Evolutionary conservation across 2,888 invertebrate species (phyloP).

Genomic region (Strigamia crassipes): DNA sequence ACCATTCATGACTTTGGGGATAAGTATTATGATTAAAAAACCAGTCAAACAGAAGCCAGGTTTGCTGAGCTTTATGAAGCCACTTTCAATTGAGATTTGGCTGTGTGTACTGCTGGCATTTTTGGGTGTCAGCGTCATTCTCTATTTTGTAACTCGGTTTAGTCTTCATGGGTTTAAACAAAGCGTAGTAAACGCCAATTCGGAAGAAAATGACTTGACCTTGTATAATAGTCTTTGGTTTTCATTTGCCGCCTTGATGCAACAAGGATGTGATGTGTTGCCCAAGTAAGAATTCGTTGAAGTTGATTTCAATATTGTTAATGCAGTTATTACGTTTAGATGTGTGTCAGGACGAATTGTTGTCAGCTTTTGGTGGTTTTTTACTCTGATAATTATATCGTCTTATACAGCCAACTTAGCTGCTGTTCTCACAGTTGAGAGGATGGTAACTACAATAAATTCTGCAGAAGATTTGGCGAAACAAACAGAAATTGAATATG

Average conservation of each 20-base stretch:
- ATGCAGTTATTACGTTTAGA: slow-evolving; percentile 58
- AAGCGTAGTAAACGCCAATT: slow-evolving; percentile 57
- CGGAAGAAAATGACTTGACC: slow-evolving; percentile 86
- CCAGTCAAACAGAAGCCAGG: slow-evolving; percentile 88
- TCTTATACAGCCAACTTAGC: slow-evolving; percentile 98
- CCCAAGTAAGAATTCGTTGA: slow-evolving; percentile 71
- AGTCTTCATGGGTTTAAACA: slow-evolving; percentile 86
- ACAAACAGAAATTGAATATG: slow-evolving; percentile 92
- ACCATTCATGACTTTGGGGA: slow-evolving; percentile 95
- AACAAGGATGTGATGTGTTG: slow-evolving; percentile 95
- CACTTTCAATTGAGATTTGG: slow-evolving; percentile 97
- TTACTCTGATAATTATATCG: slow-evolving; percentile 95
- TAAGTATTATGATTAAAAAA: slow-evolving; percentile 93
- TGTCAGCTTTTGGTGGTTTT: slow-evolving; percentile 99
- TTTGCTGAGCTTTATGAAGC: slow-evolving; percentile 97
- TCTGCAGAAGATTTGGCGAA: slow-evolving; percentile 87
- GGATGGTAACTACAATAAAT: slow-evolving; percentile 94
- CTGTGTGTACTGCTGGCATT: slow-evolving; percentile 84
- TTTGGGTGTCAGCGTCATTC: slow-evolving; percentile 93
- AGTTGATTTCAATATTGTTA: not conserved
- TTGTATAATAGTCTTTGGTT: slow-evolving; percentile 98
- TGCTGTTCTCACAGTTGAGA: slow-evolving; percentile 94
- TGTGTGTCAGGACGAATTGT: slow-evolving; percentile 92
- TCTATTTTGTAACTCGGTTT: slow-evolving; percentile 95
- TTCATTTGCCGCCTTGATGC: slow-evolving; percentile 96